Evolutionary conservation across 1,140 invertebrate species (phyloP), one percentile per base, ranked within the genome.

Genomic region (Hormaphis cornu): DNA sequence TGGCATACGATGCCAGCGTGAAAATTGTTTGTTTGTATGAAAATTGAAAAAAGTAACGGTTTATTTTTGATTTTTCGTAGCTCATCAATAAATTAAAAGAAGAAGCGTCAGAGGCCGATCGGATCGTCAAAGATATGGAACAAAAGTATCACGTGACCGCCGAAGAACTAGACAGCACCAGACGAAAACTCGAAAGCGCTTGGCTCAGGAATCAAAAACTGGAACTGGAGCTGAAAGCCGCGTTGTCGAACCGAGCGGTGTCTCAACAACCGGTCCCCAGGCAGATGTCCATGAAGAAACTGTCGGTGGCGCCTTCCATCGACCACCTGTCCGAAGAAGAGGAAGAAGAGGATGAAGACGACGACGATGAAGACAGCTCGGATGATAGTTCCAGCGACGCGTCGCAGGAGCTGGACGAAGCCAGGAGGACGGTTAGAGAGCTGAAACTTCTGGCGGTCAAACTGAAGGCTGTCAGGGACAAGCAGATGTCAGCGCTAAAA

Each of bases 71-170:
- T 52, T 56, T 16, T 20, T 16, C 24, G 37, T 54, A 77, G 75
- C 61, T 76, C 20, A 74, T 77, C 8, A 59, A 76, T 12, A 77
- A 81, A 74, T 79, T 93, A 52, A 90, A 88, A 76, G 82, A 83
- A 63, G 88, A 92, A 77, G 86, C 87, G 1, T 84, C 87, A 72
- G 83, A 87, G 72, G 85, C 89, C 0, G 85, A 87, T 75, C 87
- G 87, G 74, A 85, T 85, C 20, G 86, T 87, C 0, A 89, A 91
- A 75, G 86, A 89, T 75, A 82, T 90, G 71, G 88, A 92, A 74
- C 85, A 86, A 73, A 89, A 90, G 74, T 91, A 86, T 76, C 83
- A 87, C 40, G 81, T 83, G 72, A 84, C 84, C 5, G 84, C 86
- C 3, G 87, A 90, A 74, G 84, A 90, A 77, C 82, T 91, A 70